phyloP scores from a whole-genome alignment of 1,140 invertebrate species.

The Magallana ariakensis region DNA sequence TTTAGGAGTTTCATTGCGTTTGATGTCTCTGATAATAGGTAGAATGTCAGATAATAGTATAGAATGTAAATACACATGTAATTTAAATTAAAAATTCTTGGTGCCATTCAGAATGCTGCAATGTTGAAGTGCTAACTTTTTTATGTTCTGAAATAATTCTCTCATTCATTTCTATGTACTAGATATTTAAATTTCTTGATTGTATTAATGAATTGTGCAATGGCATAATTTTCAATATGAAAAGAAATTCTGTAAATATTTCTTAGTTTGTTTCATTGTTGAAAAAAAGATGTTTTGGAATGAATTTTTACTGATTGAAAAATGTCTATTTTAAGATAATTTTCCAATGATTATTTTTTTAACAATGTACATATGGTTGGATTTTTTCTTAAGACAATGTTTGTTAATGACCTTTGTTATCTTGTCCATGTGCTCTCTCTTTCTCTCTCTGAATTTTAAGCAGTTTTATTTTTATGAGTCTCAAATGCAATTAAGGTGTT shows the following conservation, averaged over 20 bases:
- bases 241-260: neutral
- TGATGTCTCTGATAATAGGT: neutral
- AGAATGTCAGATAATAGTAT: neutral
- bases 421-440: too few species aligned
- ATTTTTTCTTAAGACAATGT: neutral
- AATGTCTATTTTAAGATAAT: slow-evolving; percentile 25
- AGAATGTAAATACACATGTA: neutral
- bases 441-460: too few species aligned
- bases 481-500: too few species aligned
- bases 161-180: neutral
- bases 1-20: neutral
- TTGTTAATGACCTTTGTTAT: too few species aligned
- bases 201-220: neutral
- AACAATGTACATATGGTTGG: neutral
- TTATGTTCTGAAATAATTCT: neutral
- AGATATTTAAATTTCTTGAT: neutral
- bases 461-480: too few species aligned
- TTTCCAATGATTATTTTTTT: neutral
- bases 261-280: neutral
- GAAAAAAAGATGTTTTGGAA: neutral
- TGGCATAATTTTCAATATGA: neutral
- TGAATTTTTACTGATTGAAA: neutral
- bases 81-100: slow-evolving; percentile 14
- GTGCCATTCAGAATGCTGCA: slow-evolving; percentile 21
- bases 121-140: slow-evolving; percentile 9